phyloP scores from a whole-genome alignment of 1,140 invertebrate genomes.

The Agraylea sexmaculata region DNA sequence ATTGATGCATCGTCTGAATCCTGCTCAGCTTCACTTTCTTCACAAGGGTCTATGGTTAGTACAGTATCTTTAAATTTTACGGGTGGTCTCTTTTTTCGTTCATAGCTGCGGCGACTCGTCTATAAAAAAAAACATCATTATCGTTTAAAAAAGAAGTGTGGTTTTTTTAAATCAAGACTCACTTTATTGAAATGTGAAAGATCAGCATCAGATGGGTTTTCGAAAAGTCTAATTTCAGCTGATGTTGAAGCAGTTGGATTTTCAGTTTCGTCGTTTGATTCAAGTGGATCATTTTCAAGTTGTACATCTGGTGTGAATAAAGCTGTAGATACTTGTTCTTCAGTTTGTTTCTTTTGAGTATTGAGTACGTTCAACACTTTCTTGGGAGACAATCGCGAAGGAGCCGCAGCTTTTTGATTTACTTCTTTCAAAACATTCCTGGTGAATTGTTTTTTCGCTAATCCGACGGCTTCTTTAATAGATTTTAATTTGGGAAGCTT shows the following conservation, averaged over 20 bases:
- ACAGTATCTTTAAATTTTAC: conserved; percentile 12
- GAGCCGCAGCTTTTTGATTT: neutral
- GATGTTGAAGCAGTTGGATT: conserved; percentile 4
- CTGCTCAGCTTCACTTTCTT: conserved; percentile 1
- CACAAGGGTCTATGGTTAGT: neutral
- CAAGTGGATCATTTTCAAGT: no score
- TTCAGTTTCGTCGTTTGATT: conserved; percentile 1
- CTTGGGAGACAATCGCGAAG: neutral
- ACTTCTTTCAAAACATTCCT: no score
- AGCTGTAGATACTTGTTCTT: no score
- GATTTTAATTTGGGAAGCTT: conserved; percentile 9
- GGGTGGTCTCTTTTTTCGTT: conserved; percentile 8
- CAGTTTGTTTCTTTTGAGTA: no score
- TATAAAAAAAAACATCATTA: conserved; percentile 9
- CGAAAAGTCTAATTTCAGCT: conserved; percentile 15
- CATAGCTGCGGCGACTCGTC: conserved; percentile 16
- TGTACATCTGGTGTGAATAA: no score
- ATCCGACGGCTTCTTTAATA: conserved; percentile 2
- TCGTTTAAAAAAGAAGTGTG: neutral
- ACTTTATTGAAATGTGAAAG: conserved; percentile 17
- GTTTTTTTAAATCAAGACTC: neutral
- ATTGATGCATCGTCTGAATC: conserved; percentile 5
- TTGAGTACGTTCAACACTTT: neutral
- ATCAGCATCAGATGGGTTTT: conserved; percentile 13
- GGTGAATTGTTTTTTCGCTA: neutral